Evolutionary conservation across 2,113 vertebrate genomes (phyloP), one percentile per base, ranked within the genome.

Genomic region (Psilopsiagon aymara): DNA sequence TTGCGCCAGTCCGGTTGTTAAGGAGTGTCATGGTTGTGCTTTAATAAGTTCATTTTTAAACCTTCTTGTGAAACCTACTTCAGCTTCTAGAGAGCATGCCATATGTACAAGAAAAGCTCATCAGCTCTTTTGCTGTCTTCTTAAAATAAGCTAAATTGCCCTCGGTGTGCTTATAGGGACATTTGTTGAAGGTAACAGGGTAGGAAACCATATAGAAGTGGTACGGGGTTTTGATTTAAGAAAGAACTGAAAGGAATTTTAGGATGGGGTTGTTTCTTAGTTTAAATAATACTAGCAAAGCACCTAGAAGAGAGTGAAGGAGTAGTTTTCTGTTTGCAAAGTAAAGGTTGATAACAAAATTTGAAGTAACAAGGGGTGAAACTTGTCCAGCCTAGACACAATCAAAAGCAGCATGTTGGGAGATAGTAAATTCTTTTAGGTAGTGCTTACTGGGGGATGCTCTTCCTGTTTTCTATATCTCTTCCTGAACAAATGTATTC

Each of bases 11-110:
- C 46, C 68, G 69, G 2, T 73, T 86, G 71, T 77, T 73, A 53
- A 85, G 47, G 35, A 95, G 51, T 67, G 55, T 63, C 66, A 25
- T 2, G 7, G 49, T 77, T 67, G 21, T 81, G 57, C 81, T 95
- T 90, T 92, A 53, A 52, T 49, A 90, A 88, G 94, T 96, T 95
- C 90, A 89, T 93, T 88, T 96, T 93, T 92, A 95, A 95, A 49
- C 88, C 83, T 88, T 60, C 49, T 67, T 31, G 24, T 91, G 76
- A 76, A 88, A 35, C 41, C 41, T 89, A 17, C 39, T 86, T 51
- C 60, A 67, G 35, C 28, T 84, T 71, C 35, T 68, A 66, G 74
- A 41, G 28, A 71, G 66, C 14, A 6, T 66, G 66, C 67, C 37
- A 6, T 73, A 49, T 52, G 49, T 71, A 71, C 43, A 52, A 82